Evolutionary conservation across 2,888 invertebrate genomes (phyloP).

Genomic region (Fragum whitleyi): DNA sequence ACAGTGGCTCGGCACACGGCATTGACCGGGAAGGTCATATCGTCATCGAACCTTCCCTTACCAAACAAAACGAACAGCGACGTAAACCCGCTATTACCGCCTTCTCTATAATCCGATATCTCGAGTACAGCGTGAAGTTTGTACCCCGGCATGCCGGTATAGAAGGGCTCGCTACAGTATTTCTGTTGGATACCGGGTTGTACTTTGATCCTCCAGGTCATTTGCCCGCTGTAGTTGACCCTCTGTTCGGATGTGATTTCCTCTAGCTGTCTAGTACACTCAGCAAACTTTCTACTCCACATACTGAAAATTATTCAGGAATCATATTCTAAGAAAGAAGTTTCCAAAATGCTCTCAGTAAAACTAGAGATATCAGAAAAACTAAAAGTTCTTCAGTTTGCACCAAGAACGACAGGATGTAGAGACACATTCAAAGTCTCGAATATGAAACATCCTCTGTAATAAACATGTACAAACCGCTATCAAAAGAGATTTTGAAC

Average conservation of each 20-base stretch:
- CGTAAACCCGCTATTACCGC: constrained; percentile 53
- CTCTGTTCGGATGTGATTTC: constrained; percentile 19
- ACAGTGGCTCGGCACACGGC: constrained; percentile 35
- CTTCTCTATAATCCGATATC: constrained; percentile 65
- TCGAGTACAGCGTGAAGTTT: constrained; percentile 69
- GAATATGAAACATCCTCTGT: too few species aligned
- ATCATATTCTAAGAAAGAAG: too few species aligned
- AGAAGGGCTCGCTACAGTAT: constrained; percentile 69
- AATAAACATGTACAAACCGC: too few species aligned
- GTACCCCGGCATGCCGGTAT: constrained; percentile 77
- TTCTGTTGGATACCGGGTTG: constrained; percentile 24
- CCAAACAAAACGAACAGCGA: constrained; percentile 69
- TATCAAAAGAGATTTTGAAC: too few species aligned
- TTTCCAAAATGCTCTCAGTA: too few species aligned
- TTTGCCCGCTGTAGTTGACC: constrained; percentile 43
- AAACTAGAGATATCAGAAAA: too few species aligned
- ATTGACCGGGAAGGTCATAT: constrained; percentile 71
- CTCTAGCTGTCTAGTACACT: constrained; percentile 5
- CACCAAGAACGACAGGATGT: too few species aligned
- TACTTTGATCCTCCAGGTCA: constrained; percentile 54
- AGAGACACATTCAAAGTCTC: too few species aligned
- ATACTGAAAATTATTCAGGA: background rate
- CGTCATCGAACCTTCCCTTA: constrained; percentile 73
- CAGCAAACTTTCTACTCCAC: background rate
- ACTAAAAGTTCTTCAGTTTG: too few species aligned